Evolutionary conservation across 2,797 vertebrate species (phyloP).

Genomic region (Pseudochromis fuscus): DNA sequence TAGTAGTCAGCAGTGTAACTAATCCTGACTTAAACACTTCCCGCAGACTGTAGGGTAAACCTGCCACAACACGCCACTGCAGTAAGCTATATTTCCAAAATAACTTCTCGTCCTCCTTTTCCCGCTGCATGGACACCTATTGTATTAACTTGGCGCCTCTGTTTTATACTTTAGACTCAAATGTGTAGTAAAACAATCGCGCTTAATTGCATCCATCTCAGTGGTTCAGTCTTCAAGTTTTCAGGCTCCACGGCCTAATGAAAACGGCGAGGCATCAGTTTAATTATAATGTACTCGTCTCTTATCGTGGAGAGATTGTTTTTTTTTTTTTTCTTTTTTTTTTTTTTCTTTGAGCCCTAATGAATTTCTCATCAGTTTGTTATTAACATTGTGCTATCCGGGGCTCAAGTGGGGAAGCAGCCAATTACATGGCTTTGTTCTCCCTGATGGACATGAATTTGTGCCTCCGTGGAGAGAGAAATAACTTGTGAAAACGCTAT

Average conservation of each 20-base stretch:
- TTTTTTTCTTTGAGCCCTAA: conserved; percentile 86
- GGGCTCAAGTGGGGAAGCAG: conserved; percentile 78
- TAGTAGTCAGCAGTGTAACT: conserved; percentile 61
- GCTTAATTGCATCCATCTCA: conserved; percentile 77
- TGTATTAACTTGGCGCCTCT: conserved; percentile 56
- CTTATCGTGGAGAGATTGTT: conserved; percentile 83
- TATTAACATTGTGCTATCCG: conserved; percentile 83
- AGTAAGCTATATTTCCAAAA: conserved; percentile 45
- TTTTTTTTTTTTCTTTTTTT: conserved; percentile 88
- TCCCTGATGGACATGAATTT: conserved; percentile 79
- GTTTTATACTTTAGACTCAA: conserved; percentile 65
- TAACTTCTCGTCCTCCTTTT: conserved; percentile 40
- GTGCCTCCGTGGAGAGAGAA: conserved; percentile 69
- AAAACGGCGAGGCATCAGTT: conserved; percentile 84
- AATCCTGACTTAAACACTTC: conserved; percentile 69
- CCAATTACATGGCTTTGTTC: conserved; percentile 82
- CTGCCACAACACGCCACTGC: conserved; percentile 31
- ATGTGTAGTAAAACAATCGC: conserved; percentile 70
- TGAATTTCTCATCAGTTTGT: conserved; percentile 88
- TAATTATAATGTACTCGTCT: conserved; percentile 84
- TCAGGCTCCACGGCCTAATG: conserved; percentile 78
- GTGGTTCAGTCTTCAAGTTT: conserved; percentile 72
- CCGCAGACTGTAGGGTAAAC: conserved; percentile 39
- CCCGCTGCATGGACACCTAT: conserved; percentile 34
- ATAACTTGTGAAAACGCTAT: conserved; percentile 64